Evolutionary conservation across 2,797 vertebrate genomes (phyloP).

Genomic region (Rhyacichthys aspro): DNA sequence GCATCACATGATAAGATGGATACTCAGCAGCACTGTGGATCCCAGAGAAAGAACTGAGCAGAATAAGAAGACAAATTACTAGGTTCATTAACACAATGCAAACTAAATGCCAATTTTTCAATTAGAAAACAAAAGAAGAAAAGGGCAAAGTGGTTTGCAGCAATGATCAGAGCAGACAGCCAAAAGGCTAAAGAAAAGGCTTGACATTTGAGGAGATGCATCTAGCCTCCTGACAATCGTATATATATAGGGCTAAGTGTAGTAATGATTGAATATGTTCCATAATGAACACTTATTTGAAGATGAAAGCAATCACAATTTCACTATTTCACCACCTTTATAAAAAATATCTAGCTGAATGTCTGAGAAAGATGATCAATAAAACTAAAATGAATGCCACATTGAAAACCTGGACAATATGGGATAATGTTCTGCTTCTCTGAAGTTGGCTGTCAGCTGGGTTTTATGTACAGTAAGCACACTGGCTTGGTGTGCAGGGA

Average conservation of each 20-base stretch:
- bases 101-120: conserved; percentile 37
- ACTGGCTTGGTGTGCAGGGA: conserved; percentile 21
- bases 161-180: conserved; percentile 1
- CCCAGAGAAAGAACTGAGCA: conserved; percentile 11
- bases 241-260: neutral
- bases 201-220: conserved; percentile 17
- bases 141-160: conserved; percentile 37
- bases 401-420: conserved; percentile 6
- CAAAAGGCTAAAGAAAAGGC: conserved; percentile 8
- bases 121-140: conserved; percentile 34
- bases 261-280: neutral
- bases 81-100: conserved; percentile 35
- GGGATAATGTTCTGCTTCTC: conserved; percentile 19
- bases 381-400: conserved; percentile 42
- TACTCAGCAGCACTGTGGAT: conserved; percentile 19
- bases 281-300: no score
- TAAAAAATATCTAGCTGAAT: neutral
- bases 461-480: neutral
- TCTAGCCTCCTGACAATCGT: neutral
- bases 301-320: neutral
- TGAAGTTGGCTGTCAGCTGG: conserved; percentile 11
- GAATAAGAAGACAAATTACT: conserved; percentile 38
- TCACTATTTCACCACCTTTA: neutral
- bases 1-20: conserved; percentile 26
- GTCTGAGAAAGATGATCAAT: conserved; percentile 24